phyloP scores from a whole-genome alignment of 1,140 invertebrate genomes.

The Oppia nitens region DNA sequence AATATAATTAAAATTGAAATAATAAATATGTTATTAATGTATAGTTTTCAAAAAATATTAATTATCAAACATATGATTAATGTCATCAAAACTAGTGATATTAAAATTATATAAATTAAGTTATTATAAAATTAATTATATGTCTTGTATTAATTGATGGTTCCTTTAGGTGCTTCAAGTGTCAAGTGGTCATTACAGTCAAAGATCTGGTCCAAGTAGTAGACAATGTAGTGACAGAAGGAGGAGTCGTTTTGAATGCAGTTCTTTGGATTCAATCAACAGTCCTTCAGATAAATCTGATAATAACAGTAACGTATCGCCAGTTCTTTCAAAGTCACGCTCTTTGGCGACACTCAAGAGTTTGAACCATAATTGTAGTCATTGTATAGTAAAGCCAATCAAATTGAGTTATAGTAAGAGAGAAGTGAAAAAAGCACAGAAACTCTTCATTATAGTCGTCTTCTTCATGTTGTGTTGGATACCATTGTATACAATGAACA shows the following conservation, averaged over 20 bases:
- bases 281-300: background rate
- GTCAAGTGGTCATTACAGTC: background rate
- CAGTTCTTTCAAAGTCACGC: background rate
- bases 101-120: too few relatives aligned
- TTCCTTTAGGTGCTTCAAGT: too few relatives aligned
- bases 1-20: too few relatives aligned
- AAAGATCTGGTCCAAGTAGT: background rate
- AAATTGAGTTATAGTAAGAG: constrained; percentile 30
- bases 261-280: background rate
- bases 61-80: too few relatives aligned
- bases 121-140: too few relatives aligned
- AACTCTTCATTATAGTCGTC: constrained; percentile 68
- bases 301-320: background rate
- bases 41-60: too few relatives aligned
- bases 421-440: constrained; percentile 80
- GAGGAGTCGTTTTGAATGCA: background rate
- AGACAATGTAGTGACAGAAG: background rate
- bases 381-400: background rate
- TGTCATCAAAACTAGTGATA: too few relatives aligned
- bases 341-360: background rate
- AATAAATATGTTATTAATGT: too few relatives aligned
- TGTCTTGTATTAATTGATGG: too few relatives aligned
- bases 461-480: constrained; percentile 88
- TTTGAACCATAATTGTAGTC: background rate
- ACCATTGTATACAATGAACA: constrained; percentile 76